These are phyloP conservation scores for cattle (Bos taurus) DNA, from an alignment of 2,113 vertebrate genomes.

Conservation along the genomic window DNA sequence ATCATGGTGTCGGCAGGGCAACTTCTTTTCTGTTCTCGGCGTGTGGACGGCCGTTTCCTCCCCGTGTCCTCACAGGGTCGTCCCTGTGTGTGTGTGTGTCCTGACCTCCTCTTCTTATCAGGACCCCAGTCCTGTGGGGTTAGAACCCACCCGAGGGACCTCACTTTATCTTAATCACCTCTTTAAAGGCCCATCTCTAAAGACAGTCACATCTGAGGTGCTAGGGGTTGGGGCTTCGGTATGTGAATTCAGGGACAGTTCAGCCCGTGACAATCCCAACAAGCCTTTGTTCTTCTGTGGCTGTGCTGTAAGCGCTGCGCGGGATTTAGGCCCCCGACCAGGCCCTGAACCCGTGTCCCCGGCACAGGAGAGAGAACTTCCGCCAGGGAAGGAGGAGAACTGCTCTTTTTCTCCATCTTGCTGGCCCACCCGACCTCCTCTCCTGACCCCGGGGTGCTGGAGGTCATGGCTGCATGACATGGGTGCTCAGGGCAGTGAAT, in stretches of 20 bases:
- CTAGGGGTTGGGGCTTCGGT: not conserved
- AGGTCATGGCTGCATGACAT: fast-evolving
- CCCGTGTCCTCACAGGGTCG: fast-evolving
- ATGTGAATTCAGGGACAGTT: no score
- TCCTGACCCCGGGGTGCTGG: fast-evolving
- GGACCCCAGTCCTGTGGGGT: fast-evolving
- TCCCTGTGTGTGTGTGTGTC: not conserved
- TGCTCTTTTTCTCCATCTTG: not conserved
- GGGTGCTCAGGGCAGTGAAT: no score
- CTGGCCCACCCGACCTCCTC: not conserved
- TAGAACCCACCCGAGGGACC: not conserved
- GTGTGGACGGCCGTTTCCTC: fast-evolving
- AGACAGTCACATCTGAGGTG: fast-evolving
- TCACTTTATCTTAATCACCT: not conserved
- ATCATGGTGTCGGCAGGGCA: fast-evolving
- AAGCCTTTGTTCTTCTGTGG: not conserved
- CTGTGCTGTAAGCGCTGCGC: fast-evolving
- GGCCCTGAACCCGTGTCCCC: not conserved
- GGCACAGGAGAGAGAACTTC: not conserved
- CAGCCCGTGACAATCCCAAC: fast-evolving
- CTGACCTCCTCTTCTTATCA: not conserved
- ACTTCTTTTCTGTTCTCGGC: not conserved
- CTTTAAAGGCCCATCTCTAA: not conserved
- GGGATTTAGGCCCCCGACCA: not conserved
- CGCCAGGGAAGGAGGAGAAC: not conserved